Evolutionary conservation across 2,888 invertebrate genomes (phyloP).

Genomic region (Ypsolopha sequella): DNA sequence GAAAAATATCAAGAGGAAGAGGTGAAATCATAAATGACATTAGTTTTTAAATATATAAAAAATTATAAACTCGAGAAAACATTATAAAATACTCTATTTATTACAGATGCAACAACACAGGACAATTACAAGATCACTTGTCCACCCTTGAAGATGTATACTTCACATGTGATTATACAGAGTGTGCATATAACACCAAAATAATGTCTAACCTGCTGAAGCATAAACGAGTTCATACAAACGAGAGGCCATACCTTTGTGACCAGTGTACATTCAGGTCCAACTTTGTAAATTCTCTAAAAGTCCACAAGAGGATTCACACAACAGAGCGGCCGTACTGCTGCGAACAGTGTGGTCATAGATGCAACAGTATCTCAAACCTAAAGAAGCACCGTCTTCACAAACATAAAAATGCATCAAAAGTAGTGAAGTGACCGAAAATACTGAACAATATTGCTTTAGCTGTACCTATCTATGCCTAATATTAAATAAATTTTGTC

Average conservation of each 20-base stretch:
- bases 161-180: slow-evolving; percentile 57
- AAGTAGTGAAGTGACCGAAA: not conserved
- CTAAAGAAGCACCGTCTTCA: slow-evolving; percentile 53
- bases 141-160: slow-evolving; percentile 45
- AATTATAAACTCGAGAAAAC: not conserved
- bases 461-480: not conserved
- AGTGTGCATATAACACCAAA: slow-evolving; percentile 68
- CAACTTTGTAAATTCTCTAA: slow-evolving; percentile 57
- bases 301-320: slow-evolving; percentile 53
- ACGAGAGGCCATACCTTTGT: slow-evolving; percentile 33
- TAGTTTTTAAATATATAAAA: not conserved
- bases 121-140: slow-evolving; percentile 25
- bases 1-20: too few relatives aligned
- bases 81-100: slow-evolving; percentile 4
- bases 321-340: slow-evolving; percentile 47
- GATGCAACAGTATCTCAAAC: slow-evolving; percentile 61
- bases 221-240: slow-evolving; percentile 3
- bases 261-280: slow-evolving; percentile 57
- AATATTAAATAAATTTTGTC: too few relatives aligned
- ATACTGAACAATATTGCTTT: not conserved
- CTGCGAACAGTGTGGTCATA: slow-evolving; percentile 47
- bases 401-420: slow-evolving; percentile 21
- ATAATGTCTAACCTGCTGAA: slow-evolving; percentile 55
- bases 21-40: not conserved
- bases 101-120: slow-evolving; percentile 42